Conservation (phyloP, 2,113 vertebrate genomes). For the Ptilonorhynchus violaceus region DNA sequence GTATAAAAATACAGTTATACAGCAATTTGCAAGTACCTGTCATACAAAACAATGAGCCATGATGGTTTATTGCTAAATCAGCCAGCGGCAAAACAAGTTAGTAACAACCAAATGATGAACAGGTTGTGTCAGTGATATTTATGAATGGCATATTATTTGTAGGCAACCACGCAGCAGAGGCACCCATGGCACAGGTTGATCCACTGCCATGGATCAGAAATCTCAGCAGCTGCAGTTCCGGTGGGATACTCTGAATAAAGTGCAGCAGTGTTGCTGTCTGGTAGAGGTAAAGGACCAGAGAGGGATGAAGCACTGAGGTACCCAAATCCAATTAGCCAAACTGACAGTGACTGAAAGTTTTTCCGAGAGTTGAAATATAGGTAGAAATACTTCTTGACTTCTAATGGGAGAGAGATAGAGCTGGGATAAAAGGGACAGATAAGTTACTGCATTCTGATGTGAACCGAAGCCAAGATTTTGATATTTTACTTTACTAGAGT, state of each 20-base stretch:
- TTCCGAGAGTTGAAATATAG: neutral
- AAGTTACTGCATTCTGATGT: neutral
- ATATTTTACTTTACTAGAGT: neutral
- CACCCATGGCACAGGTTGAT: fast-evolving
- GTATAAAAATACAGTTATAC: neutral
- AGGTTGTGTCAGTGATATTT: neutral
- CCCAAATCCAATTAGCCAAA: neutral
- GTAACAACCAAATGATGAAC: neutral
- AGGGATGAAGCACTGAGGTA: neutral
- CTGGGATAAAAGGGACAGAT: neutral
- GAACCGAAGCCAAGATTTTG: neutral
- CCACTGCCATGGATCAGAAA: neutral
- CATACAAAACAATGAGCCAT: neutral
- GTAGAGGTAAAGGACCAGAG: neutral
- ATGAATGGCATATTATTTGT: neutral
- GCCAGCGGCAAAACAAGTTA: neutral
- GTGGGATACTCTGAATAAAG: neutral
- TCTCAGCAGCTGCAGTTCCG: neutral
- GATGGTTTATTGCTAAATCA: neutral
- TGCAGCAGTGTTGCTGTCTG: neutral
- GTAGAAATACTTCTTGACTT: neutral
- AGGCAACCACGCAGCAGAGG: neutral
- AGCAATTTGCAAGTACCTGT: neutral
- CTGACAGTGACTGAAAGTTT: neutral
- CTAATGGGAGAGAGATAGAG: neutral